Base-by-base conservation (phyloP, 2,113 vertebrate genomes). In the Forbesichthys agassizii region DNA sequence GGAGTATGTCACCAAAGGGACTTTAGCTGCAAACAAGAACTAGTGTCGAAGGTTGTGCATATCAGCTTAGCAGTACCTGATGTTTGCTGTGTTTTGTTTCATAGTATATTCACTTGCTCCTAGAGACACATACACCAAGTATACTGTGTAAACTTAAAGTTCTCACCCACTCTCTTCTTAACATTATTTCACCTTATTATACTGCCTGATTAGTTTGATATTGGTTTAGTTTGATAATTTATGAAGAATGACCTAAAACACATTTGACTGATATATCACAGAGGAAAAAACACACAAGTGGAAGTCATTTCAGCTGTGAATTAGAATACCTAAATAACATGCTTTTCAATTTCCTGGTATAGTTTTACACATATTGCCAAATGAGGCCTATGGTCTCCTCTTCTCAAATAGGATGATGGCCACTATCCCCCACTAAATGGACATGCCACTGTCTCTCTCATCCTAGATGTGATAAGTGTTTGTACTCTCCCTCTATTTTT, bases 351-450 rank as follows among this genome's bases (percentile, higher is more conserved):
- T 10, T 27, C 2, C 27, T 27, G 27, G 27, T 55, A 11, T 33
- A 61, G 42, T 47, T 16, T 61, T 47, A 61, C 16, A 18, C 1
- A 55, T 55, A 55, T 9, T 58, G 56, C 20, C 27, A 60, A 36
- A 42, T 63, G 1, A 73, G 33, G 6, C 16, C 48, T 33, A 5
- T 14, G 27, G 10, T 49, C 51, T 62, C 8, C 12, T 2, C 7
- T 11, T 33, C 18, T 33, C 33, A 7, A 53, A 73, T 36, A 3
- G 75, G 63, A 66, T 61, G 57, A 67, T 71, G 5, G 46, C 74
- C 75, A 74, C 75, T 81, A 27, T 2, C 49, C 47, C 1, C 18
- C 0, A 13, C 48, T 59, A 53, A 9, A 42, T 36, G 27, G 8
- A 36, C 51, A 2, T 42, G 6, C 36, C 56, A 16, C 52, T 20